These are phyloP conservation scores for Trematomus loennbergii DNA, from an alignment of 2,113 vertebrate species.

Conservation along the genomic window DNA sequence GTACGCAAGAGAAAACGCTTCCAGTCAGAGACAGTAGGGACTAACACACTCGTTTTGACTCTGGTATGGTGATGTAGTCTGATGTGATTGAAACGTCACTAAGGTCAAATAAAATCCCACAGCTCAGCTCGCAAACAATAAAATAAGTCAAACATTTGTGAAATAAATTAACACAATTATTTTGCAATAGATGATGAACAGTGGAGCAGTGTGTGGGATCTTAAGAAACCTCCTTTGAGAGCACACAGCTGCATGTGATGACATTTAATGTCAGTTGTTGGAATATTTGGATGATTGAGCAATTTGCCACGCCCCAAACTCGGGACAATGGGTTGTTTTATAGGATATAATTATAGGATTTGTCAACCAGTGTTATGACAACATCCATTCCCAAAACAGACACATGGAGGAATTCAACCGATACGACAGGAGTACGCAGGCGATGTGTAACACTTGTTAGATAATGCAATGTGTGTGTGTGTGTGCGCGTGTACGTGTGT, in stretches of 20 bases:
- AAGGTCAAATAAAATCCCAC: no score
- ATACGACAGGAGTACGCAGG: neutral
- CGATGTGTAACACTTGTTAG: no score
- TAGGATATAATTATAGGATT: neutral
- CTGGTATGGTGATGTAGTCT: neutral
- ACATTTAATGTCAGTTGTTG: neutral
- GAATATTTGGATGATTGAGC: constrained; percentile 29
- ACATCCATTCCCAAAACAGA: constrained; percentile 23
- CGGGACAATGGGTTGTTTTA: constrained; percentile 31
- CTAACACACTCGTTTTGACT: neutral
- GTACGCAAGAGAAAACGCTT: neutral
- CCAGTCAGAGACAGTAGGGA: neutral
- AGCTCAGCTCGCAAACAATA: no score
- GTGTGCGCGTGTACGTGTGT: neutral
- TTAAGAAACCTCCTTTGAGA: neutral
- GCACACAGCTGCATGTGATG: neutral
- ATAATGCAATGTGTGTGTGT: neutral
- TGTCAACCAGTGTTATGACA: constrained; percentile 10
- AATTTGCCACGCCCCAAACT: neutral
- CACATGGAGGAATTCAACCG: neutral
- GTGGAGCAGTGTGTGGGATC: no score
- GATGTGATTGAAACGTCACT: no score
- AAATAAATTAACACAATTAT: no score
- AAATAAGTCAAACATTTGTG: no score
- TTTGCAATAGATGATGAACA: no score